Conservation (phyloP, 2,113 vertebrate genomes). For the Dolichallabes microphthalmus region DNA sequence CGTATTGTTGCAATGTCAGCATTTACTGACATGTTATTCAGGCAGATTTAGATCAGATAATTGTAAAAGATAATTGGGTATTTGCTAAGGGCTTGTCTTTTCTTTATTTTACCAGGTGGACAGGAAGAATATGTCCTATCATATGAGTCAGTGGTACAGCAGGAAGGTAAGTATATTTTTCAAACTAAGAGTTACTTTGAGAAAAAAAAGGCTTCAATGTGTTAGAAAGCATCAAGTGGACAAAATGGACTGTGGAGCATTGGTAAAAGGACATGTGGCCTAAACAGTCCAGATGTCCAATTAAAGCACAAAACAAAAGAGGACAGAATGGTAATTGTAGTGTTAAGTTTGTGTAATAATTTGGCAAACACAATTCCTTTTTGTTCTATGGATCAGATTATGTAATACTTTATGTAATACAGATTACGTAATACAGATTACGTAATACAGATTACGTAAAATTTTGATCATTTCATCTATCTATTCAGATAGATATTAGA, state of each 20-base stretch:
- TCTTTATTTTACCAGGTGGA: conserved; percentile 76
- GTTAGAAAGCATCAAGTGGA: too few species aligned
- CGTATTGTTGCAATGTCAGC: not conserved
- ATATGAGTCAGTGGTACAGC: conserved; percentile 92
- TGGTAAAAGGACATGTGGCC: too few species aligned
- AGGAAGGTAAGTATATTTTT: conserved; percentile 83
- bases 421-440: not conserved
- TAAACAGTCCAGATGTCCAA: not conserved
- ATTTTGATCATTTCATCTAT: not conserved
- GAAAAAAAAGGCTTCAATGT: too few species aligned
- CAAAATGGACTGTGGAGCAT: too few species aligned
- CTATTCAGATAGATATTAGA: not conserved
- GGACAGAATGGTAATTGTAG: not conserved
- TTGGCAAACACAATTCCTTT: not conserved
- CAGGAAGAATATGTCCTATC: conserved; percentile 91
- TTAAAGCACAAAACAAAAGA: not conserved
- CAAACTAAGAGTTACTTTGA: too few species aligned
- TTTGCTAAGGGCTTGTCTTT: conserved; percentile 23
- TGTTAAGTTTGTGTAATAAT: not conserved
- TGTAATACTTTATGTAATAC: not conserved
- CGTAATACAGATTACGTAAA: not conserved
- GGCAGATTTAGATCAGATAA: not conserved
- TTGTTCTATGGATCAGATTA: not conserved
- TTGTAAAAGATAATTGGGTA: not conserved
- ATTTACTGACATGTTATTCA: not conserved